Evolutionary conservation across 30 jellyfish, hydroid and myxozoan species (phyloP), one percentile per base, ranked within the genome.

Genomic region (Aurelia aurita complex sp. Pacific): DNA sequence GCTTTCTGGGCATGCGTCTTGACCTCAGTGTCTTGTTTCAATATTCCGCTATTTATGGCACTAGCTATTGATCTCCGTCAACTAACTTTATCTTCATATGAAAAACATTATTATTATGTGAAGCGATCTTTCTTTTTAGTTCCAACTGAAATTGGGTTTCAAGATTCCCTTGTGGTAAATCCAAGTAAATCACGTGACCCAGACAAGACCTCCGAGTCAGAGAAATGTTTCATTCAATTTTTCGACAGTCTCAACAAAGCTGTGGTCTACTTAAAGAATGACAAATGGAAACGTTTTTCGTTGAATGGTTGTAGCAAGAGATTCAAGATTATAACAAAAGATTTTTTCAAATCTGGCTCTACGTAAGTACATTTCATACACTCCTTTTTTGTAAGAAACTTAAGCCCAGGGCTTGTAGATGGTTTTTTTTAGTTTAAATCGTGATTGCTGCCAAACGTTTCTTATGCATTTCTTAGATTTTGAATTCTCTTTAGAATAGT

Each of bases 151-250:
- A 52, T 66, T 81, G 90, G 83, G 33, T 23, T 72, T 29, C 32
- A 18, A 11, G 90, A 81, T 29, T 2, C 34, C 18, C 61, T 81
- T 19, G 76, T 3, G 11, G 53, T 81, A 32, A 38, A 66, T 67
- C 68, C 61, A 38, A 54, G 61, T 18, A 29, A 16, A 1, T 68
- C 90, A 11, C n/a, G 35, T 40, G 90, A 81, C 46, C 82, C 83
- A 15, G 90, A 81, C 52, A 15, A 67, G 29, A 50, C 64, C 1
- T 51, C 68, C 51, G 82, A 43, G 38, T 53, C 76, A 15, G 77
- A 53, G 42, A 53, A 57, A 40, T 85, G 76, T 40, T 42, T 6
- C n/a, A 34, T 77, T 17, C 59, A 19, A 15, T 73, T 73, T 51
- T 46, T 46, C 57, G 57, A 46, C 57, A 46, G 14, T 46, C 57